A percentile compares a stretch with the other conserved stretches of the same genome.
These are phyloP conservation scores for Coendou prehensilis DNA, from an alignment of 2,797 vertebrate genomes.

Conservation along the genomic window DNA sequence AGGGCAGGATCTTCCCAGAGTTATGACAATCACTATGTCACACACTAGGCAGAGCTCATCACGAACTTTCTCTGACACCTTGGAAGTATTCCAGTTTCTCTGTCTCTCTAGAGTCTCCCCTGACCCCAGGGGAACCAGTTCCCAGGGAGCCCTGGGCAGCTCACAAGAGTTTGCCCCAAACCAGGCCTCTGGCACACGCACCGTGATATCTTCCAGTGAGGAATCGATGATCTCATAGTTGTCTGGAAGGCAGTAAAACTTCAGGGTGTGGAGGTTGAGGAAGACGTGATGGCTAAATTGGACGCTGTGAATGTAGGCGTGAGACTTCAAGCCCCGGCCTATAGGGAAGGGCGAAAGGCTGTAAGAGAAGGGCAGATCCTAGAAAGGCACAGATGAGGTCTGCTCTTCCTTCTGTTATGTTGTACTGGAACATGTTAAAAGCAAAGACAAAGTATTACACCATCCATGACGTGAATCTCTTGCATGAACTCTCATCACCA, in stretches of 20 bases:
- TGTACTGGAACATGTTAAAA: not conserved
- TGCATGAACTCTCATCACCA: conserved; percentile 11
- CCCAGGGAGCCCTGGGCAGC: not conserved
- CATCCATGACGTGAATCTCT: conserved; percentile 6
- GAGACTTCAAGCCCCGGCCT: conserved; percentile 98
- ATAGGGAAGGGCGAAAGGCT: conserved; percentile 6
- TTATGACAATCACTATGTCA: not conserved
- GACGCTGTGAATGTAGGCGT: conserved; percentile 98
- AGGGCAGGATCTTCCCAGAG: not conserved
- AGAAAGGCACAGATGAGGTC: not conserved
- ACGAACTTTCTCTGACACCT: not conserved
- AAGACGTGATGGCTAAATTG: conserved; percentile 98
- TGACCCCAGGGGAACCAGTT: not conserved
- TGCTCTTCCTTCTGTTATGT: not conserved
- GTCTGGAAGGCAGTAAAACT: conserved; percentile 98
- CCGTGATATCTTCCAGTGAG: conserved; percentile 97
- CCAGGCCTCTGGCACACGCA: conserved; percentile 82
- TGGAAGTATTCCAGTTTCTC: conserved; percentile 45
- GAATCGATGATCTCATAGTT: conserved; percentile 99
- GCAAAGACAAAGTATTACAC: not conserved
- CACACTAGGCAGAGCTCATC: not conserved
- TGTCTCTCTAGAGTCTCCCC: not conserved
- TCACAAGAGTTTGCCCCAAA: not conserved
- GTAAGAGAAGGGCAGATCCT: not conserved
- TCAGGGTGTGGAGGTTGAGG: conserved; percentile 97